Conservation (phyloP, 2,113 vertebrate genomes). For the Myiagra hebetior region DNA sequence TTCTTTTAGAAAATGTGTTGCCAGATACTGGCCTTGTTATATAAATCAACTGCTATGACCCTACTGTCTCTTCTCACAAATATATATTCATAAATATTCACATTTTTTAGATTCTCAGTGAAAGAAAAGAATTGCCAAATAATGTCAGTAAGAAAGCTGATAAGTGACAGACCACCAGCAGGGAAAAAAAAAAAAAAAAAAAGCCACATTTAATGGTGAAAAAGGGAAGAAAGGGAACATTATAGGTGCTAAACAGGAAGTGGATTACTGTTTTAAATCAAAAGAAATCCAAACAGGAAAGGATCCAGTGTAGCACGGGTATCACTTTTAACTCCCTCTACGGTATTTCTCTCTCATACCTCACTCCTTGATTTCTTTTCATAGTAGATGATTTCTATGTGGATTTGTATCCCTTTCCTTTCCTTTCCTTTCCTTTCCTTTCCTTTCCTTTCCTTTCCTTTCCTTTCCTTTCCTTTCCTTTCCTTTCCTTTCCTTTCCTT, state of each 20-base stretch:
- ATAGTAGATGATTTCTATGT: not conserved
- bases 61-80: not conserved
- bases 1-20: not conserved
- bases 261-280: not conserved
- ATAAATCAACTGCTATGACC: not conserved
- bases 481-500: no score
- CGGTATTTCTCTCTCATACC: not conserved
- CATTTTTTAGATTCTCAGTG: not conserved
- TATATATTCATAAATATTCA: not conserved
- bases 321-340: not conserved
- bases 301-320: not conserved
- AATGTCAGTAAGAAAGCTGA: not conserved
- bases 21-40: not conserved
- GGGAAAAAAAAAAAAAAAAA: not conserved
- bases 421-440: not conserved
- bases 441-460: not conserved
- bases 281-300: not conserved
- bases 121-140: not conserved
- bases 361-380: not conserved
- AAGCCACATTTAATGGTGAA: not conserved
- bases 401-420: not conserved
- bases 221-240: not conserved
- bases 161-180: not conserved
- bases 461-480: not conserved
- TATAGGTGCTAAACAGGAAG: not conserved